Evolutionary conservation across 2,888 invertebrate genomes (phyloP).

Genomic region (Minunthozetes semirufus): DNA sequence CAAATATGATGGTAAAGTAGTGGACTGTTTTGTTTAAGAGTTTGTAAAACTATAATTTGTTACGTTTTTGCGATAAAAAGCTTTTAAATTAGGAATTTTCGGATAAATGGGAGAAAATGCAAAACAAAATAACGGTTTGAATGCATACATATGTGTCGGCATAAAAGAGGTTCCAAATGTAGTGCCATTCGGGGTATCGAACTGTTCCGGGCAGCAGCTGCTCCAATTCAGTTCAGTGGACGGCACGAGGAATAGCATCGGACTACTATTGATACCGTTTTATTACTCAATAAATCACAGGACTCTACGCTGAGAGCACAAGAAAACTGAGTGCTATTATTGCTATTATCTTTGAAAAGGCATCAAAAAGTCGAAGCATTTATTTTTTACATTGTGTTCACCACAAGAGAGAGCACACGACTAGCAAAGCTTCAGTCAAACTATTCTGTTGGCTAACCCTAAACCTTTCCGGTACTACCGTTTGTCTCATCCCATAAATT

Average conservation of each 20-base stretch:
- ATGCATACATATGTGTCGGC: conserved; percentile 18
- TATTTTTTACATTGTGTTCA: conserved; percentile 20
- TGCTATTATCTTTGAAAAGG: conserved; percentile 23
- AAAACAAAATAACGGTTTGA: conserved; percentile 10
- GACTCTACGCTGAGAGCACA: neutral
- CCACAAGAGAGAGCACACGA: neutral
- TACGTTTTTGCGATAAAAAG: too few relatives aligned
- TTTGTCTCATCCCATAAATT: conserved; percentile 21
- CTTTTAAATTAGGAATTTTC: too few relatives aligned
- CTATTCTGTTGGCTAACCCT: neutral
- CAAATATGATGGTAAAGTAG: too few relatives aligned
- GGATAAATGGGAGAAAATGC: neutral
- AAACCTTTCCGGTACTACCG: conserved; percentile 16
- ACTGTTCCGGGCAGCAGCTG: conserved; percentile 20
- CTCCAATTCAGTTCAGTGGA: neutral
- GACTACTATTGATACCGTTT: conserved; percentile 11
- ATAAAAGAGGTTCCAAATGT: conserved; percentile 13
- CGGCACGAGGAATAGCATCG: neutral
- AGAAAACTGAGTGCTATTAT: conserved; percentile 23
- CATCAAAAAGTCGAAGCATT: conserved; percentile 21
- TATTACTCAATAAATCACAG: conserved; percentile 22
- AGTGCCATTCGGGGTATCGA: conserved; percentile 17
- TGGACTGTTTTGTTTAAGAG: too few relatives aligned
- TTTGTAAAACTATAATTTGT: too few relatives aligned
- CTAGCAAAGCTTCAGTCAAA: neutral